Base-by-base conservation (phyloP, 2,888 invertebrate species). In the Drosophila percnosoma region DNA sequence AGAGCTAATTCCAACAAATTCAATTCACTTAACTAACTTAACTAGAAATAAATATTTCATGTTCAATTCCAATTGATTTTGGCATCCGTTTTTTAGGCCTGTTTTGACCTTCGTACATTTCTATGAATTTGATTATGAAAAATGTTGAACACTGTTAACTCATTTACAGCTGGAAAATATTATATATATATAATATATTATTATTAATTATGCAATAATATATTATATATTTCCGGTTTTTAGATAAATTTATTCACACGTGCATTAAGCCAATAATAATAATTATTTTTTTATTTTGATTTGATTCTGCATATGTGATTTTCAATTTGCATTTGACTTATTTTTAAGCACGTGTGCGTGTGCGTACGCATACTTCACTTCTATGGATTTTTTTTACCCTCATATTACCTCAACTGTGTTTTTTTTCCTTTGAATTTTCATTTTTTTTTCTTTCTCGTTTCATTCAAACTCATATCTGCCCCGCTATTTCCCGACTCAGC, bases 261-360 rank as follows among this genome's bases (percentile, higher is more conserved):
- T 59, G 31, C 18, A 59, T 21, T 73, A 27, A 24, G 61, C 54
- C 62, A 65, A 62, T 49, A 59, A 53, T 45, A 24, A 45, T 24
- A 24, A 15, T 45, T 15, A 45, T 77, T 63, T 24, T 63, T 42
- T 74, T 51, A 54, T 68, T 51, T 45, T 36, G 55, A 49, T 72
- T 27, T 21, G 13, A 15, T 45, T 24, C 15, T 24, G 13, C 15
- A 45, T 15, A 24, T 54, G 53, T 51, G 52, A 38, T 65, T 66
- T 65, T 48, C 55, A 79, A 79, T 79, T 74, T 79, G 55, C 62
- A 27, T 69, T 61, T 57, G 34, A 27, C 36, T 65, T 61, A 51
- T 51, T 18, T n/a, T 36, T 34, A 31, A 45, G 13, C 15, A 42
- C 8, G 34, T 31, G 24, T 36, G 18, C 7, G 18, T 21, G 21